phyloP scores from a whole-genome alignment of 1,140 invertebrate species.

The Halictus rubicundus region DNA sequence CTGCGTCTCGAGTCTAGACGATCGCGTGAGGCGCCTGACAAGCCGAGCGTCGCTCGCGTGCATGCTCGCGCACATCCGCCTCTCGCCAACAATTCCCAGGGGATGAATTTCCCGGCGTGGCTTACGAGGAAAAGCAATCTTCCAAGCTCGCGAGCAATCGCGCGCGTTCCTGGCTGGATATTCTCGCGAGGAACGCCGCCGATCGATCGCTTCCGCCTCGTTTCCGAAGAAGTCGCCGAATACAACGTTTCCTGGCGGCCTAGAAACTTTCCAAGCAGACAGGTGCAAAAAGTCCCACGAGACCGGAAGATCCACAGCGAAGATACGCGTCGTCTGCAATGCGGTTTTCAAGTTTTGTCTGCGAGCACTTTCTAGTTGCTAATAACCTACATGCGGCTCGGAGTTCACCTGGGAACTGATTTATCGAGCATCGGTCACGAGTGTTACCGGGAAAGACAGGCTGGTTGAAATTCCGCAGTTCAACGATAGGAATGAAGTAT shows the following conservation, averaged over 20 bases:
- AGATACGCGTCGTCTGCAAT: conserved; percentile 44
- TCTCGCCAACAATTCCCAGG: not conserved
- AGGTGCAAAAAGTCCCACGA: conserved; percentile 39
- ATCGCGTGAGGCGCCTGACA: conserved; percentile 59
- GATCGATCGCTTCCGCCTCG: not conserved
- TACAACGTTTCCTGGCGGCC: not conserved
- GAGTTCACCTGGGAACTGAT: too few species aligned
- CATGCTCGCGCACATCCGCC: not conserved
- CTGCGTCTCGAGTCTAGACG: conserved; percentile 23
- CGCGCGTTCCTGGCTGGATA: not conserved
- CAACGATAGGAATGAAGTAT: too few species aligned
- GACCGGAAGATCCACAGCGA: conserved; percentile 25
- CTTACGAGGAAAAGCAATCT: not conserved
- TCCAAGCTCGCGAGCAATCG: not conserved
- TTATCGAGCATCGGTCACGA: not conserved
- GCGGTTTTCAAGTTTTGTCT: conserved; percentile 20
- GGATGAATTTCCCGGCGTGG: conserved; percentile 6
- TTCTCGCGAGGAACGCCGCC: too few species aligned
- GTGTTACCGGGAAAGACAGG: not conserved
- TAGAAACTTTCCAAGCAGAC: conserved; percentile 24
- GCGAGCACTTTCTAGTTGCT: conserved; percentile 36
- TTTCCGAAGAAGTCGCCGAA: not conserved
- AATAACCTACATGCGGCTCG: conserved; percentile 8
- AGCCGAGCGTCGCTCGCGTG: conserved; percentile 42
- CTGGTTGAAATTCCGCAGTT: too few species aligned